A percentile compares a stretch with the other conserved stretches of the same genome.
These are phyloP conservation scores for Takifugu flavidus DNA, from an alignment of 2,113 vertebrate genomes.

Conservation along the genomic window DNA sequence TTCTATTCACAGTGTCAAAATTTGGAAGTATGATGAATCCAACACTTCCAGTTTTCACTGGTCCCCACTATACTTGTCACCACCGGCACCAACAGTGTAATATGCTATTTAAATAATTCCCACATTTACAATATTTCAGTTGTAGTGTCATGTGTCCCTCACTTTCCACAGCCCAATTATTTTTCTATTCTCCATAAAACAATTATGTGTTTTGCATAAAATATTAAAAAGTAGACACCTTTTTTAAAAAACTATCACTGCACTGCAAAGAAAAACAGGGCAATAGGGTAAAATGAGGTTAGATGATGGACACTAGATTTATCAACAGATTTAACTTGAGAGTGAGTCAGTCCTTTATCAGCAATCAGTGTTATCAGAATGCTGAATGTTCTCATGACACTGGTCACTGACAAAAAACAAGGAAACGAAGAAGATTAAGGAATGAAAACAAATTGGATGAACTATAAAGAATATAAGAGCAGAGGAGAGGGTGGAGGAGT, in stretches of 20 bases:
- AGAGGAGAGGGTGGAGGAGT: conserved; percentile 8
- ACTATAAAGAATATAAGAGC: conserved; percentile 13
- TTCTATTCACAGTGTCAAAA: too few species aligned
- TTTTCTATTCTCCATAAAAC: neutral
- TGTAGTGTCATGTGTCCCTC: too few species aligned
- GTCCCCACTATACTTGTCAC: too few species aligned
- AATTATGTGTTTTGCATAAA: neutral
- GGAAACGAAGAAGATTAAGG: conserved; percentile 7
- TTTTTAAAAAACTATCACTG: conserved; percentile 29
- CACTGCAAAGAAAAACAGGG: conserved; percentile 6
- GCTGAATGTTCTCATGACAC: conserved; percentile 60
- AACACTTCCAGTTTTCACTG: too few species aligned
- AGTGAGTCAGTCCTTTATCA: conserved; percentile 56
- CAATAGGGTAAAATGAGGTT: conserved; percentile 18
- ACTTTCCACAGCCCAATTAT: too few species aligned
- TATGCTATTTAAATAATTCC: too few species aligned
- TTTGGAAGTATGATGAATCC: too few species aligned
- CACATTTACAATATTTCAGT: too few species aligned
- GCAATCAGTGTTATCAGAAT: conserved; percentile 64
- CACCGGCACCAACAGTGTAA: too few species aligned
- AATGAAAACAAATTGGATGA: conserved; percentile 30
- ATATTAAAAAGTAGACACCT: conserved; percentile 23
- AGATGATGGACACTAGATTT: conserved; percentile 39
- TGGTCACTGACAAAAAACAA: conserved; percentile 23
- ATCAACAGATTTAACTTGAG: conserved; percentile 22